Conservation (phyloP, 2,113 vertebrate genomes). For the Orthochromis malagaraziensis region DNA sequence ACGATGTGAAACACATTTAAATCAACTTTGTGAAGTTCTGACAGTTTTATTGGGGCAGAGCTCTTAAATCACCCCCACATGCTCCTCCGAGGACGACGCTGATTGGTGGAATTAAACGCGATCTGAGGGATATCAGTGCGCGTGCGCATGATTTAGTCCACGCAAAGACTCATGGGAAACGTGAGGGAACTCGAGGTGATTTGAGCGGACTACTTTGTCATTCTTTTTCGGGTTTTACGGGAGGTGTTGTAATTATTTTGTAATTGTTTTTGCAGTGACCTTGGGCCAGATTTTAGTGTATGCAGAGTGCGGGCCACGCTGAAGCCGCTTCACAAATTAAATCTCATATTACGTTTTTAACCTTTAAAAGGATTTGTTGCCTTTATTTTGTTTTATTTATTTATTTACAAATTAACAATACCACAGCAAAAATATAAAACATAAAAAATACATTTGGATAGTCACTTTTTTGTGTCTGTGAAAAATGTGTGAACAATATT, state of each 20-base stretch:
- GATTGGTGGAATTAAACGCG: conserved; percentile 51
- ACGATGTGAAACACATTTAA: conserved; percentile 70
- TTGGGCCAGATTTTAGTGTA: background rate
- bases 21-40: conserved; percentile 70
- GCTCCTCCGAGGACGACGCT: conserved; percentile 5
- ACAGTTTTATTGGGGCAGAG: conserved; percentile 66
- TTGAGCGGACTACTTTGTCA: background rate
- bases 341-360: background rate
- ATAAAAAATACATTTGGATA: background rate
- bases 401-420: background rate
- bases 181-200: background rate
- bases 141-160: conserved; percentile 10
- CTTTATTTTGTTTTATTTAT: background rate
- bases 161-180: conserved; percentile 48
- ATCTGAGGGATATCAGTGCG: background rate
- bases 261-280: background rate
- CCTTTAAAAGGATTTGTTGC: background rate
- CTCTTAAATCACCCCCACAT: conserved; percentile 63
- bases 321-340: background rate
- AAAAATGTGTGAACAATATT: background rate
- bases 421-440: background rate
- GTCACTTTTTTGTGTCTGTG: background rate
- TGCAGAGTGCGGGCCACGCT: background rate
- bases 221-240: background rate
- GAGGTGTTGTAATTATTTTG: background rate